Conservation (phyloP, 2,113 vertebrate genomes). For the Nematolebias whitei region DNA sequence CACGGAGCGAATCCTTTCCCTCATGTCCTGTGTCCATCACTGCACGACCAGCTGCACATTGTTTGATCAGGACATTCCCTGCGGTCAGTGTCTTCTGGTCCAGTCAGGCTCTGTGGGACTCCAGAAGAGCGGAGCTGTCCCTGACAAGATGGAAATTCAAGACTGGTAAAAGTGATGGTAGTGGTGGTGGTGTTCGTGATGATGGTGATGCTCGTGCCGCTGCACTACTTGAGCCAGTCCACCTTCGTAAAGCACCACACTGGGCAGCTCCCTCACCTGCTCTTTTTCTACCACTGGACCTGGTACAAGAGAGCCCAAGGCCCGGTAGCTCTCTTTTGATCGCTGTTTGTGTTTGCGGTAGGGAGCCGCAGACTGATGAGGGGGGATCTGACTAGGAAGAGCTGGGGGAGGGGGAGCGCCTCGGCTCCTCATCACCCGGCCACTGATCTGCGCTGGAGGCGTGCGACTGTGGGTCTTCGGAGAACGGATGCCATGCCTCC, state of each 20-base stretch:
- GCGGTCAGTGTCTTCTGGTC: constrained; percentile 31
- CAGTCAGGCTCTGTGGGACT: constrained; percentile 73
- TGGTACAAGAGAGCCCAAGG: constrained; percentile 78
- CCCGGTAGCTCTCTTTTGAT: constrained; percentile 87
- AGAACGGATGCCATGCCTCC: constrained; percentile 88
- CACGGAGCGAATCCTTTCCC: constrained; percentile 25
- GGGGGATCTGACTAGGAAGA: constrained; percentile 80
- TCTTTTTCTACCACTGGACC: constrained; percentile 88
- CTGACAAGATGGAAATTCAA: constrained; percentile 81
- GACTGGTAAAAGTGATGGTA: constrained; percentile 99
- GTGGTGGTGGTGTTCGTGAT: constrained; percentile 98
- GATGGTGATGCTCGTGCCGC: constrained; percentile 97
- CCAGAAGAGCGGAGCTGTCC: constrained; percentile 74
- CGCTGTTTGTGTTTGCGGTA: constrained; percentile 95
- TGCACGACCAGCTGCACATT: constrained; percentile 15
- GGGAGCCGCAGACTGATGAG: constrained; percentile 85
- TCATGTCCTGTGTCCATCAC: constrained; percentile 23
- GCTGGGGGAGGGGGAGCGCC: constrained; percentile 77
- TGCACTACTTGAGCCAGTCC: constrained; percentile 92
- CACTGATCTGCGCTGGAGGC: constrained; percentile 73
- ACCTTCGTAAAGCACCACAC: constrained; percentile 87
- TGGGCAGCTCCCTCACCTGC: constrained; percentile 88
- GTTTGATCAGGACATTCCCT: constrained; percentile 1
- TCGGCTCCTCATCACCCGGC: constrained; percentile 87
- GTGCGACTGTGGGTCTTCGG: constrained; percentile 87